A percentile compares a stretch with the other conserved stretches of the same genome.
These are phyloP conservation scores for Glyptemys insculpta DNA, from an alignment of 2,797 vertebrate species.

Conservation along the genomic window DNA sequence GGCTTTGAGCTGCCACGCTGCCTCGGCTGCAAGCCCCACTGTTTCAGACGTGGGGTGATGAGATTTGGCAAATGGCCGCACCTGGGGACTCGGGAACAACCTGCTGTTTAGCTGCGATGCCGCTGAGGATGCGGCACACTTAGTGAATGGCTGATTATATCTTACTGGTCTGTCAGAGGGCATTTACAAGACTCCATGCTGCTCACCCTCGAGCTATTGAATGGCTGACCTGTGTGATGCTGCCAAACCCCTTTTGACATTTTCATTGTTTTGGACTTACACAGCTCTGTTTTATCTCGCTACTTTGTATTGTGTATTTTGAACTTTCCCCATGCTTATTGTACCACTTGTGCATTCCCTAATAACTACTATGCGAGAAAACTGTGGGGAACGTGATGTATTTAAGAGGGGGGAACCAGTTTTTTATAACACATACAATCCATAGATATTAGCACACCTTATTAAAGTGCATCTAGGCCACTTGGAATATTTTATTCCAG, in stretches of 20 bases:
- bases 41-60: too few relatives aligned
- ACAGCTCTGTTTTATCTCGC: background rate
- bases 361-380: fast-evolving
- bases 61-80: too few relatives aligned
- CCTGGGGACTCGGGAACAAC: too few relatives aligned
- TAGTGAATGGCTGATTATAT: background rate
- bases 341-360: background rate
- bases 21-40: too few relatives aligned
- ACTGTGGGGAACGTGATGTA: fast-evolving
- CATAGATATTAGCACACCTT: fast-evolving
- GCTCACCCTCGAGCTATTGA: background rate
- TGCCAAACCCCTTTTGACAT: background rate
- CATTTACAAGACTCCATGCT: background rate
- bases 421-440: fast-evolving
- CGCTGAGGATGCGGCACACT: too few relatives aligned
- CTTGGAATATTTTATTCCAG: fast-evolving
- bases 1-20: too few relatives aligned
- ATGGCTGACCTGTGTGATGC: background rate
- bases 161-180: background rate
- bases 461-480: fast-evolving
- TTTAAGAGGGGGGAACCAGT: background rate
- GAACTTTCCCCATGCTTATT: background rate
- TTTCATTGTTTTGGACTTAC: background rate
- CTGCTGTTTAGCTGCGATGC: too few relatives aligned
- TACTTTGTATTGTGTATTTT: background rate